A percentile compares a stretch with the other conserved stretches of the same genome.
Conservation (phyloP, 2,113 vertebrate genomes). For the Crotalus tigris region DNA sequence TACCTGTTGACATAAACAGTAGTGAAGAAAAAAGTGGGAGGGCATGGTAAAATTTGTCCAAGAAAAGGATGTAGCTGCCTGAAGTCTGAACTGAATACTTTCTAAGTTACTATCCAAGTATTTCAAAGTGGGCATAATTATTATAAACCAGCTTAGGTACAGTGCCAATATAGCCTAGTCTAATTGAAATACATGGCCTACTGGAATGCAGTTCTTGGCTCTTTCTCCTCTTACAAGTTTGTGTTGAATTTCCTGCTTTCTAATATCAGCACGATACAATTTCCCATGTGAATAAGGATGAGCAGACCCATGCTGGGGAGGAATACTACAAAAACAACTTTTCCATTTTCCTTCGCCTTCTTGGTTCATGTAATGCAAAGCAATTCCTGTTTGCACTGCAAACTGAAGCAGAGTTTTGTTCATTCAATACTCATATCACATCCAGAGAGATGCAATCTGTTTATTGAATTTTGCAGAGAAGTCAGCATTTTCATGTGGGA, state of each 20-base stretch:
- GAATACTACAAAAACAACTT: not conserved
- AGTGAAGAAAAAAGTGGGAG: not conserved
- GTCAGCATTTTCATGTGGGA: not conserved
- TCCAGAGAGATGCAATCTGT: not conserved
- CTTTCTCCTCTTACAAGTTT: not conserved
- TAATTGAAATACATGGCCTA: not conserved
- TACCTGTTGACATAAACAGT: not conserved
- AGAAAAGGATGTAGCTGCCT: not conserved
- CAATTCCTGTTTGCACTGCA: not conserved
- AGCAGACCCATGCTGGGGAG: not conserved
- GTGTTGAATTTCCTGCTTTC: not conserved
- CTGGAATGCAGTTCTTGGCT: not conserved
- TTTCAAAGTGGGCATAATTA: not conserved
- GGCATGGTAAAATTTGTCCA: not conserved
- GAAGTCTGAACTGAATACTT: not conserved
- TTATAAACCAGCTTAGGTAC: not conserved
- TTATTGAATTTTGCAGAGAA: not conserved
- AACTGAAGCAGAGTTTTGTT: not conserved
- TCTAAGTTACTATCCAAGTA: not conserved
- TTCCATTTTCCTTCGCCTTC: not conserved
- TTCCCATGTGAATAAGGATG: not conserved
- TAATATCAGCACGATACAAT: not conserved
- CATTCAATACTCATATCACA: not conserved
- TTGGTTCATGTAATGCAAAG: not conserved
- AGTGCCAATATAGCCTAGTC: not conserved